Conservation (phyloP, 2,113 vertebrate species). For the Forbesichthys papilliferus region DNA sequence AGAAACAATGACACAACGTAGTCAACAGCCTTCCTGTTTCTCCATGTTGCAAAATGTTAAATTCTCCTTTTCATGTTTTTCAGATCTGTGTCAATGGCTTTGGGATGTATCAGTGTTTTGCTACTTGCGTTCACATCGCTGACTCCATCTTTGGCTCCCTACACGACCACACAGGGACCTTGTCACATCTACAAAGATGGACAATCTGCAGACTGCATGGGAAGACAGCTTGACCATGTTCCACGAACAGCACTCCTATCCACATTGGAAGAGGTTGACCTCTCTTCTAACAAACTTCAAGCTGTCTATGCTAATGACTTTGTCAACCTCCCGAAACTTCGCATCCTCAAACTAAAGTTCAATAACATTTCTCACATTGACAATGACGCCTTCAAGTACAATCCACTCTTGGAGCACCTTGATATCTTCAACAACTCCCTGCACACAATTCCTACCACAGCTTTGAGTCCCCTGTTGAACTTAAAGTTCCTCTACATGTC, state of each 20-base stretch:
- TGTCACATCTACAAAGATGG: constrained; percentile 57
- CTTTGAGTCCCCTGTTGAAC: constrained; percentile 64
- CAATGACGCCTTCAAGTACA: constrained; percentile 68
- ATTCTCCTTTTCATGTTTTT: constrained; percentile 21
- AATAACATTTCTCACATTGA: constrained; percentile 80
- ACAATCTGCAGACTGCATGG: constrained; percentile 72
- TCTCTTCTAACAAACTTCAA: constrained; percentile 79
- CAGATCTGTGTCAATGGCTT: constrained; percentile 53
- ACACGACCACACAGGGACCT: not conserved
- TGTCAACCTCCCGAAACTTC: constrained; percentile 57
- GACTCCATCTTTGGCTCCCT: not conserved
- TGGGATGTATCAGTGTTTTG: constrained; percentile 36
- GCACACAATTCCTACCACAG: constrained; percentile 66
- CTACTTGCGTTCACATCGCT: constrained; percentile 37
- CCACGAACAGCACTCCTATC: constrained; percentile 69
- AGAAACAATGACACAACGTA: not conserved
- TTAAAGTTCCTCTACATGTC: constrained; percentile 75
- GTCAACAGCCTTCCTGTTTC: not conserved
- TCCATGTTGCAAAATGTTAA: not conserved
- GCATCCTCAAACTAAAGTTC: constrained; percentile 64
- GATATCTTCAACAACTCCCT: constrained; percentile 85
- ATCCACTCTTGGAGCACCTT: constrained; percentile 71
- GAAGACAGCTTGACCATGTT: constrained; percentile 62
- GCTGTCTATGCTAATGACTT: constrained; percentile 63
- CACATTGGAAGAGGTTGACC: constrained; percentile 70